Conservation (phyloP, 2,888 invertebrate genomes). For the Blomia tropicalis region DNA sequence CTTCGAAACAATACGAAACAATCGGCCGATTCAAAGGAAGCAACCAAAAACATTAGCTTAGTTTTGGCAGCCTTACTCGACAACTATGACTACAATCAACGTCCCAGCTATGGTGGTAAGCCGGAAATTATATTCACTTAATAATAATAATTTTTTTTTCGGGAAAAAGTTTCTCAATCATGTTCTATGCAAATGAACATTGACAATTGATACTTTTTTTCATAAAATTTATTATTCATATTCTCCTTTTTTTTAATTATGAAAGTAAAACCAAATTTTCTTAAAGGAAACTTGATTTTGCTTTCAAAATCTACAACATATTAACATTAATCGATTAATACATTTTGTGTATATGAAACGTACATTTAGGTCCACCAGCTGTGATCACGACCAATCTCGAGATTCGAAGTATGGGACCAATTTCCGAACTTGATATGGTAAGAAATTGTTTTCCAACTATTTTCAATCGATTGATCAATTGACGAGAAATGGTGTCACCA, state of each 20-base stretch:
- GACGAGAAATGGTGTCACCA: not conserved
- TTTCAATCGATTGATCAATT: not conserved
- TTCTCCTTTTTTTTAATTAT: no score
- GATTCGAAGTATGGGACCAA: slow-evolving; percentile 77
- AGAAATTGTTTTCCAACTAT: slow-evolving; percentile 33
- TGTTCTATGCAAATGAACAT: no score
- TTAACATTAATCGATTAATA: slow-evolving; percentile 17
- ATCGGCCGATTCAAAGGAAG: not conserved
- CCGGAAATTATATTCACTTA: not conserved
- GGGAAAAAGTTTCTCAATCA: not conserved
- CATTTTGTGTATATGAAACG: no score
- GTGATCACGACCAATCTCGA: slow-evolving; percentile 70
- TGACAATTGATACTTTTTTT: not conserved
- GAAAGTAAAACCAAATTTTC: no score
- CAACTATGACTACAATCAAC: slow-evolving; percentile 30
- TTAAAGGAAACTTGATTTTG: no score
- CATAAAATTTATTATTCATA: not conserved
- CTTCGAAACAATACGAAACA: not conserved
- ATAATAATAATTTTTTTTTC: not conserved
- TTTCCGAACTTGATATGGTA: slow-evolving; percentile 78
- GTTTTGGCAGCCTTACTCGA: slow-evolving; percentile 28
- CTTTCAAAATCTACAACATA: not conserved
- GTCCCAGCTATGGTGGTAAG: slow-evolving; percentile 31
- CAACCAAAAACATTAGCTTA: slow-evolving; percentile 27
- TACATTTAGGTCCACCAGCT: slow-evolving; percentile 66